These are phyloP conservation scores for Serinus canaria DNA, from an alignment of 2,113 vertebrate species.

Conservation along the genomic window DNA sequence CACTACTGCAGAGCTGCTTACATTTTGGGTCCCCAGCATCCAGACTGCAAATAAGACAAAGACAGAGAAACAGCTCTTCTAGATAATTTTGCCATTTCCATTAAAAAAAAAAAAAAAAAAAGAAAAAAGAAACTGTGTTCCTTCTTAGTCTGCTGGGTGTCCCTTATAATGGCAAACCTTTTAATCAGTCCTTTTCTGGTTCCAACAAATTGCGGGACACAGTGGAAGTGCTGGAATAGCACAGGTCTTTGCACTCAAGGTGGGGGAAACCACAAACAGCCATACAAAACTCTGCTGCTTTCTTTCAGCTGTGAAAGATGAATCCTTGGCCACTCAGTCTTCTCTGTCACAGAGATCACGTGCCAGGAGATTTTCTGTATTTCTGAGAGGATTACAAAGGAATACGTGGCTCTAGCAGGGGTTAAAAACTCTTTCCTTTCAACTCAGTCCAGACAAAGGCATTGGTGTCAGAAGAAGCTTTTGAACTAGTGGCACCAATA, in stretches of 20 bases:
- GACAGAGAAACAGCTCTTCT: background rate
- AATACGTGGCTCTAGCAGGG: background rate
- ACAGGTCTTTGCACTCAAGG: background rate
- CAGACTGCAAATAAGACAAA: background rate
- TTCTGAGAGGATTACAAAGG: background rate
- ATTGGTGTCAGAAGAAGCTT: background rate
- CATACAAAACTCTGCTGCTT: background rate
- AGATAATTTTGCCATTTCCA: background rate
- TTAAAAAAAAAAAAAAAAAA: background rate
- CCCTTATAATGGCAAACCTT: background rate
- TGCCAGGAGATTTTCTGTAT: background rate
- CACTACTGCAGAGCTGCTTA: background rate
- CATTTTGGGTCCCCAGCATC: background rate
- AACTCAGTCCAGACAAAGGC: background rate
- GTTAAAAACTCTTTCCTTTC: background rate
- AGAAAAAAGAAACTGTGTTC: background rate
- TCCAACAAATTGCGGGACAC: background rate
- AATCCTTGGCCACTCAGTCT: background rate
- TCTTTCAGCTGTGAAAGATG: background rate
- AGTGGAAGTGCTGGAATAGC: background rate
- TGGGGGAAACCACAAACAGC: background rate
- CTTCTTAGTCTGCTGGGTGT: background rate
- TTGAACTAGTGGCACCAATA: background rate
- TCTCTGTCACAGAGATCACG: fast-evolving
- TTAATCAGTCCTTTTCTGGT: background rate